These are phyloP conservation scores for Drosophila kohkoa DNA, from an alignment of 1,140 invertebrate genomes.

Conservation along the genomic window DNA sequence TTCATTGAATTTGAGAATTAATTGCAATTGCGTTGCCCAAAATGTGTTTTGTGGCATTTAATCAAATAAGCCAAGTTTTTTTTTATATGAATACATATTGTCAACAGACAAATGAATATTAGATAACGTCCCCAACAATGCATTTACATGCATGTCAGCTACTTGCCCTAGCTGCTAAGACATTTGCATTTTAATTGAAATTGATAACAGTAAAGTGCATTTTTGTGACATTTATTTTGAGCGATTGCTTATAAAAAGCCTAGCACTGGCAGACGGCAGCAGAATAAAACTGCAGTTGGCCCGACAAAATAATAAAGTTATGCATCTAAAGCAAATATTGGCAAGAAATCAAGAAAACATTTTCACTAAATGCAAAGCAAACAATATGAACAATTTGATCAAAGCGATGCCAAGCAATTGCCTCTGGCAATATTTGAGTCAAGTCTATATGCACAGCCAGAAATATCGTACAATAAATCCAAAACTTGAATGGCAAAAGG, in stretches of 20 bases:
- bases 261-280: background rate
- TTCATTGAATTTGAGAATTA: slow-evolving; percentile 33
- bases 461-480: slow-evolving; percentile 75
- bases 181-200: slow-evolving; percentile 69
- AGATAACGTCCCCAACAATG: slow-evolving; percentile 22
- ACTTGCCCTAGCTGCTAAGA: slow-evolving; percentile 1
- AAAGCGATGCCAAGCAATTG: slow-evolving; percentile 47
- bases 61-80: slow-evolving; percentile 47
- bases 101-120: slow-evolving; percentile 31
- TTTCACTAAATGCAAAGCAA: slow-evolving; percentile 67
- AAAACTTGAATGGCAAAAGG: slow-evolving; percentile 64
- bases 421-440: slow-evolving; percentile 66
- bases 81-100: background rate
- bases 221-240: slow-evolving; percentile 64
- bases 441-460: slow-evolving; percentile 52
- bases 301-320: slow-evolving; percentile 56
- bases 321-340: slow-evolving; percentile 70
- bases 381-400: slow-evolving; percentile 55
- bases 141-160: slow-evolving; percentile 49
- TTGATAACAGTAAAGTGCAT: slow-evolving; percentile 56
- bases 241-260: slow-evolving; percentile 10
- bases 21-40: slow-evolving; percentile 49
- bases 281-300: slow-evolving; percentile 35
- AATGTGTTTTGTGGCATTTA: slow-evolving; percentile 37
- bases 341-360: slow-evolving; percentile 45